A percentile compares a stretch with the other conserved stretches of the same genome.
Evolutionary conservation across 2,888 invertebrate species (phyloP).

Genomic region (Pseudococcus viburni): DNA sequence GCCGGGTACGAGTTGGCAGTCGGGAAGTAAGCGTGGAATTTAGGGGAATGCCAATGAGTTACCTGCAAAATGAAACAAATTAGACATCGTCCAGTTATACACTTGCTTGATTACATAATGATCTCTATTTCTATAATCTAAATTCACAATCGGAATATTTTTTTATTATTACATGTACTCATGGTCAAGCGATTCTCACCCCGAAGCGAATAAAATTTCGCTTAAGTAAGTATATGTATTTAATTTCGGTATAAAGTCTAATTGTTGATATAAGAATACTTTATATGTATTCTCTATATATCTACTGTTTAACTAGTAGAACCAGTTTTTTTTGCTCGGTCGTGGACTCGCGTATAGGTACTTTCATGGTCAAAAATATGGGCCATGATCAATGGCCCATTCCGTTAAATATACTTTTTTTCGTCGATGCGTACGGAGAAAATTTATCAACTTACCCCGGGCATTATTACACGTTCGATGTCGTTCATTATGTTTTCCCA

Average conservation of each 20-base stretch:
- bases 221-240: background rate
- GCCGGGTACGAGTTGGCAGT: conserved; percentile 94
- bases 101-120: background rate
- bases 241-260: background rate
- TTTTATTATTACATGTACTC: conserved; percentile 6
- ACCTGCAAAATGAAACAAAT: conserved; percentile 71
- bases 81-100: background rate
- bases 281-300: background rate
- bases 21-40: conserved; percentile 96
- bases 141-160: conserved; percentile 1
- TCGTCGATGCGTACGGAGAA: background rate
- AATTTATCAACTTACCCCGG: conserved; percentile 72
- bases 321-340: conserved; percentile 21
- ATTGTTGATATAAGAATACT: background rate
- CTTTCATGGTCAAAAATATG: conserved; percentile 44
- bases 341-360: background rate
- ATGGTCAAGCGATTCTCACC: conserved; percentile 30
- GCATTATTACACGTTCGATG: conserved; percentile 78
- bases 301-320: conserved; percentile 1
- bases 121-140: background rate
- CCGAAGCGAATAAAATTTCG: background rate
- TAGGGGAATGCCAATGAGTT: conserved; percentile 97
- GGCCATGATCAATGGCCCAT: conserved; percentile 30
- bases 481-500: conserved; percentile 76
- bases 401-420: background rate